These are phyloP conservation scores for Heliothis peltigera DNA, from an alignment of 2,888 invertebrate genomes.

Conservation along the genomic window DNA sequence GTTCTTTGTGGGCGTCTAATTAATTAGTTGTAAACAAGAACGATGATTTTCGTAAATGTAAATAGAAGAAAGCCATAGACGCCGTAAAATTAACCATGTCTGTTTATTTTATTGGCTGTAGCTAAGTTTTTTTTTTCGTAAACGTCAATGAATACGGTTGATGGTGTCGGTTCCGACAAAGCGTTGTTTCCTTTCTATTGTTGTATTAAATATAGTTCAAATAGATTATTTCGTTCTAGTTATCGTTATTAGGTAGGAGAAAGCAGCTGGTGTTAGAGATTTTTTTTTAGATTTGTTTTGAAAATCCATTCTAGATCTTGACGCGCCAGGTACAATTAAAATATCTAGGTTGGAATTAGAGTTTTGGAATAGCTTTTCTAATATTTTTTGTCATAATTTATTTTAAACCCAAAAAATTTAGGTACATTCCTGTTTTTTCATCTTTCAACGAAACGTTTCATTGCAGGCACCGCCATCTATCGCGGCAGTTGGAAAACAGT, in stretches of 20 bases:
- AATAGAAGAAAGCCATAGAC: constrained; percentile 83
- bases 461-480: neutral
- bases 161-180: constrained; percentile 69
- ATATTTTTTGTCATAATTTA: no score
- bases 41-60: constrained; percentile 88
- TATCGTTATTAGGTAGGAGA: constrained; percentile 31
- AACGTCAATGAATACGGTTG: constrained; percentile 69
- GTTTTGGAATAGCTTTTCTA: no score
- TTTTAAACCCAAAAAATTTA: no score
- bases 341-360: neutral
- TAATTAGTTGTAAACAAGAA: constrained; percentile 89
- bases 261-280: constrained; percentile 17
- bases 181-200: constrained; percentile 75
- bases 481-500: neutral
- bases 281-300: neutral
- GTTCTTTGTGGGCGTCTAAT: constrained; percentile 84
- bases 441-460: neutral
- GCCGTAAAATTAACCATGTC: constrained; percentile 84
- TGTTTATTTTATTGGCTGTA: constrained; percentile 74
- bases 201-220: constrained; percentile 72
- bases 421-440: no score
- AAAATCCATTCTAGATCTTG: neutral
- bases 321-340: neutral
- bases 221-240: constrained; percentile 45
- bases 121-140: constrained; percentile 71